Conservation (phyloP, 2,888 invertebrate genomes). For the Coleophora flavipennella region DNA sequence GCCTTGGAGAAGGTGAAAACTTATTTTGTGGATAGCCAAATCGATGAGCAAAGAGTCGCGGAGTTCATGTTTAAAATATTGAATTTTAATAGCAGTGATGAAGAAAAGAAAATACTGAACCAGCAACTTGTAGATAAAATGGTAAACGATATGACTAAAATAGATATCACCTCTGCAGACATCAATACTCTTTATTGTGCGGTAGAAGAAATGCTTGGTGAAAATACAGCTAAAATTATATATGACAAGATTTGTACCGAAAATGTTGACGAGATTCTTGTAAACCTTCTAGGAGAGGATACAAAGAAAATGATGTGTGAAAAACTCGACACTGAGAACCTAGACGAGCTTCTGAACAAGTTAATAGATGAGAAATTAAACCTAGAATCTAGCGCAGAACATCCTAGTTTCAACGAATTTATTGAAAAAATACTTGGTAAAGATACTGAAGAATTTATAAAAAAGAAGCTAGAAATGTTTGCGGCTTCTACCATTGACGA, state of each 20-base stretch:
- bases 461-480: slow-evolving; percentile 1
- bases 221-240: neutral
- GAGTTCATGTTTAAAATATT: slow-evolving; percentile 3
- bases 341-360: slow-evolving; percentile 6
- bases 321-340: slow-evolving; percentile 1
- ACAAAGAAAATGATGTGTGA: slow-evolving; percentile 3
- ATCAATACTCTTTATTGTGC: neutral
- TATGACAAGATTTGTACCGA: neutral
- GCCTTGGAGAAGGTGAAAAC: slow-evolving; percentile 2
- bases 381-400: slow-evolving; percentile 1
- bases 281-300: slow-evolving; percentile 2
- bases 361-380: slow-evolving; percentile 3
- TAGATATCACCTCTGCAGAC: neutral
- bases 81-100: slow-evolving; percentile 4
- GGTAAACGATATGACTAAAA: neutral
- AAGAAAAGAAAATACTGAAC: neutral
- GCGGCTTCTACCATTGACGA: neutral
- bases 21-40: slow-evolving; percentile 2
- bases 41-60: slow-evolving; percentile 4
- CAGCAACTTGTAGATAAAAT: slow-evolving; percentile 1
- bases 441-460: slow-evolving; percentile 5
- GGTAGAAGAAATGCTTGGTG: slow-evolving; percentile 1
- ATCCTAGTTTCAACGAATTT: slow-evolving; percentile 5
- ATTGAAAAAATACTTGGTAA: slow-evolving; percentile 4
- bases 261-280: slow-evolving; percentile 3